Conservation (phyloP, 1,140 invertebrate genomes). For the Cryptotermes secundus region DNA sequence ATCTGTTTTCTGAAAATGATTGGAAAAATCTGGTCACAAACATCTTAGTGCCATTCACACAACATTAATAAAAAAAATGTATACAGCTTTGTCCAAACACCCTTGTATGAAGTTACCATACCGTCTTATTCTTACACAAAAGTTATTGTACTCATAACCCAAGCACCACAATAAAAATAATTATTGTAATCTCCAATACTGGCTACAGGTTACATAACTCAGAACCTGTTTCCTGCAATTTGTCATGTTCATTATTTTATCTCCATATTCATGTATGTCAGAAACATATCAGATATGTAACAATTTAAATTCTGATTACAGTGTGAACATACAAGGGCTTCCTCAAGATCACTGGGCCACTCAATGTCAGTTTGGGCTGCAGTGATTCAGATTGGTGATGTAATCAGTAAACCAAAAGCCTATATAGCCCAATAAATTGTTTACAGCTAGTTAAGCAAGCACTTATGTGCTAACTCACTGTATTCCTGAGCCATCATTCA, state of each 20-base stretch:
- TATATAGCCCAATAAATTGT: too few species aligned
- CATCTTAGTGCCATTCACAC: background rate
- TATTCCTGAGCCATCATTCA: too few species aligned
- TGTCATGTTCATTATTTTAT: background rate
- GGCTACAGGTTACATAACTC: background rate
- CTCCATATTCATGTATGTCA: background rate
- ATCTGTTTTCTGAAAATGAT: background rate
- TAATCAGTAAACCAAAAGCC: too few species aligned
- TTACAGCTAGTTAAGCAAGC: too few species aligned
- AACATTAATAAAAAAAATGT: background rate
- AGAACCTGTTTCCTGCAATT: background rate
- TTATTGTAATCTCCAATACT: background rate
- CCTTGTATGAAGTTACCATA: background rate
- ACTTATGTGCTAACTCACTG: too few species aligned
- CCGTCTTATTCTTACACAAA: background rate
- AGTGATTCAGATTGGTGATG: too few species aligned
- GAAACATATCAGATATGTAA: background rate
- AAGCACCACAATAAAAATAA: slow-evolving; percentile 17
- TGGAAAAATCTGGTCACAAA: background rate
- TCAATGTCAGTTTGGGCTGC: too few species aligned
- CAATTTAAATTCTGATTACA: too few species aligned
- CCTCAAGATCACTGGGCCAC: too few species aligned
- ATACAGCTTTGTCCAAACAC: background rate
- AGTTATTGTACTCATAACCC: background rate
- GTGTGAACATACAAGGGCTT: too few species aligned